Evolutionary conservation across 2,797 vertebrate species (phyloP).

Genomic region (Esox lucius): DNA sequence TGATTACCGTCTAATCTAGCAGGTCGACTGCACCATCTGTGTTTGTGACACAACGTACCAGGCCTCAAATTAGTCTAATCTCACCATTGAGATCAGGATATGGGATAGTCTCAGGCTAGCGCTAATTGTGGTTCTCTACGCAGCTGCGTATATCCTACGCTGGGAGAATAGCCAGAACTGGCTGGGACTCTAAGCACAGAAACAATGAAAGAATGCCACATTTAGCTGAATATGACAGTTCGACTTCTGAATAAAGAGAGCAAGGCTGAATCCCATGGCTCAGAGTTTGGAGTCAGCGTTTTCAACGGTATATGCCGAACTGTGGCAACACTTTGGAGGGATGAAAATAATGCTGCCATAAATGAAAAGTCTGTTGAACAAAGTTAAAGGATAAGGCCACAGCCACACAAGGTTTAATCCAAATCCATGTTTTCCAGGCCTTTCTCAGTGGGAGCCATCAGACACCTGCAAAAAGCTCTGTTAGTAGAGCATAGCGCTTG

Average conservation of each 20-base stretch:
- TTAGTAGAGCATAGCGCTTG: too few relatives aligned
- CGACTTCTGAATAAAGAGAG: not conserved
- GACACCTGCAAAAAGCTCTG: too few relatives aligned
- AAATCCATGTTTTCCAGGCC: too few relatives aligned
- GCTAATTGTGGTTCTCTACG: slow-evolving; percentile 2
- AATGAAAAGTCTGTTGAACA: not conserved
- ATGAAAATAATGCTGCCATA: not conserved
- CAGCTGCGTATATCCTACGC: not conserved
- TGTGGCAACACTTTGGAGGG: not conserved
- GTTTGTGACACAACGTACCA: not conserved
- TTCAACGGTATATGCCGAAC: not conserved
- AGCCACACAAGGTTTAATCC: too few relatives aligned
- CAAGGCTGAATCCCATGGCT: not conserved
- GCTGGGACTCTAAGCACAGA: not conserved
- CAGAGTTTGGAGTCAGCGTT: not conserved
- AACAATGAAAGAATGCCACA: not conserved
- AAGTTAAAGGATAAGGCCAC: not conserved
- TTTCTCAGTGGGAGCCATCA: too few relatives aligned
- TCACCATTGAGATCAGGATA: not conserved
- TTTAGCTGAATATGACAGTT: not conserved
- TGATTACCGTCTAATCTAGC: not conserved
- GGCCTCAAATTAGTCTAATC: slow-evolving; percentile 1
- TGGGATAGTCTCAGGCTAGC: not conserved
- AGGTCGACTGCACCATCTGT: not conserved
- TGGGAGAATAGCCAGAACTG: not conserved